A percentile compares a stretch with the other conserved stretches of the same genome.
phyloP scores from a whole-genome alignment of 2,888 invertebrate species.

The Temnothorax rugatulus region DNA sequence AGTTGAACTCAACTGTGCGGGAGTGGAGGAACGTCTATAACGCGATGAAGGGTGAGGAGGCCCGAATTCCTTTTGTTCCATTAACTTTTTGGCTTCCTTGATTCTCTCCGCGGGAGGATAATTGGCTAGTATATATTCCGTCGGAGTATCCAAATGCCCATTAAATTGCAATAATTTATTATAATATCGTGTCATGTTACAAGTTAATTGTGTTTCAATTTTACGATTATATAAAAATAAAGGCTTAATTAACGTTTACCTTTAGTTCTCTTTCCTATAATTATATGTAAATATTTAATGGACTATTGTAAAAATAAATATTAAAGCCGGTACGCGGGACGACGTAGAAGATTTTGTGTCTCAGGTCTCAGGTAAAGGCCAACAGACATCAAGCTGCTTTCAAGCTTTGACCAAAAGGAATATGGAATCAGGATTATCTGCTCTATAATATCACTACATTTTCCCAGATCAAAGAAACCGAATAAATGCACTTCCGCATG shows the following conservation, averaged over 20 bases:
- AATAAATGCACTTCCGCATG: slow-evolving; percentile 12
- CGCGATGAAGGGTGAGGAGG: slow-evolving; percentile 8
- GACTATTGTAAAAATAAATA: neutral
- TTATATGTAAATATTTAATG: neutral
- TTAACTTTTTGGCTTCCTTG: slow-evolving; percentile 40
- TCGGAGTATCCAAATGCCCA: neutral
- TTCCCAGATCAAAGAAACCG: slow-evolving; percentile 42
- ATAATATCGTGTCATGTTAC: neutral
- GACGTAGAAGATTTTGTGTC: neutral
- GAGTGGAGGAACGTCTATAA: slow-evolving; percentile 21
- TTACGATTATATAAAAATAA: slow-evolving; percentile 7
- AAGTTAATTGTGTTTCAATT: slow-evolving; percentile 1
- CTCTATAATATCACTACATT: slow-evolving; percentile 28
- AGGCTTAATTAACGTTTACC: neutral
- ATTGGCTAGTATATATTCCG: slow-evolving; percentile 23
- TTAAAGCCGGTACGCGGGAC: neutral
- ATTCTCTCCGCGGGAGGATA: slow-evolving; percentile 3
- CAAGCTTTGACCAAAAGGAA: slow-evolving; percentile 34
- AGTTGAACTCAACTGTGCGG: slow-evolving; percentile 42
- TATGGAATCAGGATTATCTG: slow-evolving; percentile 44
- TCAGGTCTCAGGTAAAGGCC: neutral
- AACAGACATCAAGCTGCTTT: slow-evolving; percentile 3
- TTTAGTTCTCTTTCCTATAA: neutral
- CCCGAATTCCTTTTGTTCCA: slow-evolving; percentile 50
- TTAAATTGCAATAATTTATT: slow-evolving; percentile 17